Conservation (phyloP, 2,113 vertebrate genomes). For the Emydocephalus ijimae region DNA sequence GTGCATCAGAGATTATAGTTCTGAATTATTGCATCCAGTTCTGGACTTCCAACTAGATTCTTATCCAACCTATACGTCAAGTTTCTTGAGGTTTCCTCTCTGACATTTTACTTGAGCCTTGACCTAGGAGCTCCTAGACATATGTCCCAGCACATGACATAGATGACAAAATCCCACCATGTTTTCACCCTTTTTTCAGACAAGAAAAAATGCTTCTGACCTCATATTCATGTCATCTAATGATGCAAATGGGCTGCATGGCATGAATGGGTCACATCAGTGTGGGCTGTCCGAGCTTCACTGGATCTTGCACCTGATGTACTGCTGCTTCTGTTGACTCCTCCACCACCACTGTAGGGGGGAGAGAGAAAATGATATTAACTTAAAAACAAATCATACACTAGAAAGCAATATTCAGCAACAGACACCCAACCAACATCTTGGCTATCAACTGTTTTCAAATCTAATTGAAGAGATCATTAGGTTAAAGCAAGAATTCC, state of each 20-base stretch:
- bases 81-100: not conserved
- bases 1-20: not conserved
- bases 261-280: slow-evolving; percentile 15
- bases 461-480: not conserved
- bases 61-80: not conserved
- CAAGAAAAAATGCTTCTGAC: not conserved
- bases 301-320: not conserved
- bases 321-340: not conserved
- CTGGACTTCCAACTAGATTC: not conserved
- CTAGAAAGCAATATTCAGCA: not conserved
- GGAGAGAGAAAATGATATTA: not conserved
- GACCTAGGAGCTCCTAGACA: not conserved
- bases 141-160: not conserved
- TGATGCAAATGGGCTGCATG: slow-evolving; percentile 7
- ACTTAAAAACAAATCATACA: not conserved
- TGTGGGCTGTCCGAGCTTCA: slow-evolving; percentile 2
- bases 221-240: not conserved
- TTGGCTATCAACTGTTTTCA: not conserved
- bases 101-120: not conserved
- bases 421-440: not conserved
- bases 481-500: not conserved
- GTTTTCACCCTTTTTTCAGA: not conserved
- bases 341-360: not conserved
- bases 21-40: not conserved
- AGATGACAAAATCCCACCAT: not conserved